Base-by-base conservation (phyloP, 2,113 vertebrate species). In the Maylandia zebra region DNA sequence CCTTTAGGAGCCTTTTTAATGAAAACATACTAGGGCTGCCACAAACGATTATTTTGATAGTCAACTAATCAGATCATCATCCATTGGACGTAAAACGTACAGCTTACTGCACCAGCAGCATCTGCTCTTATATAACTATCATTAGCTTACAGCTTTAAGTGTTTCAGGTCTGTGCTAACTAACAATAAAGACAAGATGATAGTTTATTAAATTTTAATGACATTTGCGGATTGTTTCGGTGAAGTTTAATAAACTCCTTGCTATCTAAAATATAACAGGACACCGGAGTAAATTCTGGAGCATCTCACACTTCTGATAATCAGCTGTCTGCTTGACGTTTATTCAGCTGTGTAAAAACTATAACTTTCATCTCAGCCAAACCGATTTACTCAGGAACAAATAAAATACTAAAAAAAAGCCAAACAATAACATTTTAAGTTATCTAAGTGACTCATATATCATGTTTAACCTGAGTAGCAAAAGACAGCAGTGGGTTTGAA, bases 221-320 rank as follows among this genome's bases (percentile, higher is more conserved):
- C 0, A 0, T 27, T 0, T 56, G 4, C 22, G 27, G 55, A 27
- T 14, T 56, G 7, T 56, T 27, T 27, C 4, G 0, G 22, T 56
- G 22, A 56, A 14, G 12, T 27, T 57, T 27, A 57, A 57, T 56
- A 56, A 56, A 14, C 22, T 56, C 22, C 55, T 56, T 56, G 55
- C 4, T 27, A 27, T 56, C 22, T 56, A 56, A 56, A 56, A 1
- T 56, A 56, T 56, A 56, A 24, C 53, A 24, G 53, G 53, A 56
- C 53, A 56, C 22, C 4, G 11, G 53, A 56, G 53, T 56, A 56
- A 1, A 56, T 24, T 56, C 4, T 56, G 0, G 0, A 56, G 55
- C 55, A 27, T 56, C 22, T 56, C 53, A 56, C 53, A 56, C 22
- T 56, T 56, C 55, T 13, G 22, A 24, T 24, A 24, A 24, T 24